Percentiles rank a stretch among this genome's conserved stretches.
phyloP scores from a whole-genome alignment of 2,888 invertebrate genomes.

The Thymelicus sylvestris region DNA sequence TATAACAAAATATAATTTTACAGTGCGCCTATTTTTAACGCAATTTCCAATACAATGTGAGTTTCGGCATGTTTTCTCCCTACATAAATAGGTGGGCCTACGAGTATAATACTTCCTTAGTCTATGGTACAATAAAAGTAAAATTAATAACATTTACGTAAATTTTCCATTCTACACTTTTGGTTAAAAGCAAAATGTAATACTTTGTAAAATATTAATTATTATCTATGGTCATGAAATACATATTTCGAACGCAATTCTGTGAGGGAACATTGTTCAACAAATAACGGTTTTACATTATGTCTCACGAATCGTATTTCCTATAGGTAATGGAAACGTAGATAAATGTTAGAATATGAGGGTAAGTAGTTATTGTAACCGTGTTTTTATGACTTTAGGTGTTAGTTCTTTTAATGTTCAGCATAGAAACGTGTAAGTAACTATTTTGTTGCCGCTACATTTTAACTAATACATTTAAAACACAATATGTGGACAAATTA shows the following conservation, averaged over 20 bases:
- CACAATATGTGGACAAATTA: no score
- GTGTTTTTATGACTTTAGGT: slow-evolving; percentile 20
- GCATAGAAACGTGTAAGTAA: slow-evolving; percentile 37
- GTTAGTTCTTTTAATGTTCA: slow-evolving; percentile 40
- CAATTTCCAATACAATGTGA: no score
- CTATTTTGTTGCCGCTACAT: slow-evolving; percentile 18
- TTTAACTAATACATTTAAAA: neutral
- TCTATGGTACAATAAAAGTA: neutral
- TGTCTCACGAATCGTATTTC: slow-evolving; percentile 50
- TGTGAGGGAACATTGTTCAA: slow-evolving; percentile 43
- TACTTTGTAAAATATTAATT: slow-evolving; percentile 33
- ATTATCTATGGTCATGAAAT: slow-evolving; percentile 25
- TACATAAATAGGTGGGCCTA: no score
- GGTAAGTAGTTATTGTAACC: slow-evolving; percentile 17
- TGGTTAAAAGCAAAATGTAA: slow-evolving; percentile 10
- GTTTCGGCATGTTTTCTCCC: no score
- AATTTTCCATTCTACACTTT: neutral
- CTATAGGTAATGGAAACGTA: slow-evolving; percentile 33
- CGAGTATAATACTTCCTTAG: neutral
- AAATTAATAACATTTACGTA: neutral
- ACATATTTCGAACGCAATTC: slow-evolving; percentile 29
- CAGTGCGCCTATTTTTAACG: no score
- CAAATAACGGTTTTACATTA: slow-evolving; percentile 45
- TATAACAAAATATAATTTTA: no score
- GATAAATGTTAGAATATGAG: slow-evolving; percentile 21